Base-by-base conservation (phyloP, 2,888 invertebrate genomes). In the Pristionchus entomophagus region DNA sequence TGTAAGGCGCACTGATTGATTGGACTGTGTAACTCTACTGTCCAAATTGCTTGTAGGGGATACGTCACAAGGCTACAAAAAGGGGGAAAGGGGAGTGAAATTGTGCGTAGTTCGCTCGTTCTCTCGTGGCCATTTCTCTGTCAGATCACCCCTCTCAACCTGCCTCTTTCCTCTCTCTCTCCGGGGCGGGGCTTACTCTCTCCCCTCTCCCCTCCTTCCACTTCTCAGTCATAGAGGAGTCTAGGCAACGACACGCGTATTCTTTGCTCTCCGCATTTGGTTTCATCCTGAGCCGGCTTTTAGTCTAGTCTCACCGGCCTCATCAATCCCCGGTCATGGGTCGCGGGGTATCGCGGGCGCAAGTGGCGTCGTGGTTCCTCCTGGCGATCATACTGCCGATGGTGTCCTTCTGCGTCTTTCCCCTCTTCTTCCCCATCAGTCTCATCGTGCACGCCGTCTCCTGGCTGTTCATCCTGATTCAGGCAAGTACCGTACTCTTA, bases 181-280 rank as follows among this genome's bases (percentile, higher is more conserved):
- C 38, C 41, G 6, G 35, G 65, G 65, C 65, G 35, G 35, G 19
- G 65, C 65, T 73, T 10, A 3, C 19, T 14, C 69, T 22, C 69
- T 35, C 38, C 41, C 41, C 41, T 73, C 69, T 65, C 14, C 41
- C 26, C 73, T 45, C 73, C 73, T 41, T 41, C 41, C 73, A 41
- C 35, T 35, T 10, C 73, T 73, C 73, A 73, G n/a, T n/a, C n/a
- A 73, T 73, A 69, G 45, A 10, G 73, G 41, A 26, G 73, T 73
- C 73, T 73, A 32, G 73, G 73, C 73, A 73, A 73, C 73, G 45
- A 14, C 10, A 10, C 6, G 22, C 41, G 19, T 19, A 41, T 73
- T 73, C 73, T 41, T 38, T 41, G 38, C 32, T 26, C 62, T 22
- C 8, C 59, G 26, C 65, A 45, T 45, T 45, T 45, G 45, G 45